A percentile compares a stretch with the other conserved stretches of the same genome.
phyloP scores from a whole-genome alignment of 2,888 invertebrate genomes.

The Acanthosoma haemorrhoidale region DNA sequence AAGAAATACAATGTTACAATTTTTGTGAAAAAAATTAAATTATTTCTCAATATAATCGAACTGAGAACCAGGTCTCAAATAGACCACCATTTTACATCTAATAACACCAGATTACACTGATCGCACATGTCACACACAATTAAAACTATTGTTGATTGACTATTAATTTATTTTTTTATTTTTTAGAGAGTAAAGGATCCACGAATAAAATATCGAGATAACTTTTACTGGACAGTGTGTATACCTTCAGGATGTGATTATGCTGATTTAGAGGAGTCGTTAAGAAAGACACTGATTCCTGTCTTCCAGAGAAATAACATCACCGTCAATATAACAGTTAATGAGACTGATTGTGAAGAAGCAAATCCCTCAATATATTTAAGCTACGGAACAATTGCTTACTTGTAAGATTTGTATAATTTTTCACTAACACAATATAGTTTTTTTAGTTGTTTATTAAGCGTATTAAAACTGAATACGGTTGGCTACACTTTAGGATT shows the following conservation, averaged over 20 bases:
- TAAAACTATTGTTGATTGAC: too few relatives aligned
- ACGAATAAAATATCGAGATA: conserved; percentile 24
- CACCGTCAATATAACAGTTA: background rate
- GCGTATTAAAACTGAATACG: too few relatives aligned
- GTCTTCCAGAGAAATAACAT: conserved; percentile 15
- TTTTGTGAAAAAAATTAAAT: too few relatives aligned
- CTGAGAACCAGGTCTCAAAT: too few relatives aligned
- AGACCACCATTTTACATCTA: too few relatives aligned
- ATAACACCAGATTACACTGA: too few relatives aligned
- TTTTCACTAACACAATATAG: too few relatives aligned
- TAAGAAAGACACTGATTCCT: background rate
- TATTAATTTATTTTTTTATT: background rate
- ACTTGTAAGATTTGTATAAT: conserved; percentile 24
- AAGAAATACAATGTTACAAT: too few relatives aligned
- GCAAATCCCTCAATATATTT: background rate
- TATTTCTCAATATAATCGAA: too few relatives aligned
- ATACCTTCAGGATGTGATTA: conserved; percentile 32
- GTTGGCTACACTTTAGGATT: too few relatives aligned
- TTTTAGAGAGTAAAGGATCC: conserved; percentile 24
- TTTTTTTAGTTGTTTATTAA: too few relatives aligned
- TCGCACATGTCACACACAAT: too few relatives aligned
- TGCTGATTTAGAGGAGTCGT: conserved; percentile 16
- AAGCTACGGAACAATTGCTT: conserved; percentile 9
- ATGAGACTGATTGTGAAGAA: background rate
- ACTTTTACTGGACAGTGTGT: conserved; percentile 27